phyloP scores from a whole-genome alignment of 2,797 vertebrate genomes.

The Erethizon dorsatum region DNA sequence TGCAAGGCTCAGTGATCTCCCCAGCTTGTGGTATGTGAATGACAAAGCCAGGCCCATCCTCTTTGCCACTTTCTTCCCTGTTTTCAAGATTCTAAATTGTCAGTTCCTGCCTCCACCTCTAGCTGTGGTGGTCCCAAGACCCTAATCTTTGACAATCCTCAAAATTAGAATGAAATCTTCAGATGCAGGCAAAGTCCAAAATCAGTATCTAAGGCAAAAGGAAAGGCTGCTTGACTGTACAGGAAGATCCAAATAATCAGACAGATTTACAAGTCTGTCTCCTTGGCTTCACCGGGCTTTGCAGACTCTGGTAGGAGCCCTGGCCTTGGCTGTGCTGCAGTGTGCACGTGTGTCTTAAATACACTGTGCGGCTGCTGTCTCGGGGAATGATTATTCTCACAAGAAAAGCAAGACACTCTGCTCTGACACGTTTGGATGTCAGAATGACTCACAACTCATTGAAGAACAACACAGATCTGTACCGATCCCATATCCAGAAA shows the following conservation, averaged over 20 bases:
- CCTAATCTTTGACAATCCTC: neutral
- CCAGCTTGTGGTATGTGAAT: neutral
- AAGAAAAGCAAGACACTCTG: neutral
- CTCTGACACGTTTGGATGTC: too few relatives aligned
- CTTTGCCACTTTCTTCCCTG: neutral
- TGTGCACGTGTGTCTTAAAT: neutral
- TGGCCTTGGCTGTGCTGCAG: neutral
- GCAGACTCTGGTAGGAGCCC: neutral
- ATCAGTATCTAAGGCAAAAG: neutral
- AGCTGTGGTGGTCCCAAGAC: neutral
- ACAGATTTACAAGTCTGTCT: neutral
- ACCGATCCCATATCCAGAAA: neutral
- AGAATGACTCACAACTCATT: neutral
- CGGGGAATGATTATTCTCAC: neutral
- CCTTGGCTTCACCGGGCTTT: neutral
- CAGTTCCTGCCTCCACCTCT: neutral
- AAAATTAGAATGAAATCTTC: neutral
- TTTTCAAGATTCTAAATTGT: constrained; percentile 1
- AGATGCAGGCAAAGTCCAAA: constrained; percentile 16
- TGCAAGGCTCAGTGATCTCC: neutral
- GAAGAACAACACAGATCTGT: neutral
- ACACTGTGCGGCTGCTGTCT: neutral
- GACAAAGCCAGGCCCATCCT: neutral
- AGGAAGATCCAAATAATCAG: neutral
- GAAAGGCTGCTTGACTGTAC: neutral